phyloP scores from a whole-genome alignment of 2,797 vertebrate genomes.

The Melopsittacus undulatus region DNA sequence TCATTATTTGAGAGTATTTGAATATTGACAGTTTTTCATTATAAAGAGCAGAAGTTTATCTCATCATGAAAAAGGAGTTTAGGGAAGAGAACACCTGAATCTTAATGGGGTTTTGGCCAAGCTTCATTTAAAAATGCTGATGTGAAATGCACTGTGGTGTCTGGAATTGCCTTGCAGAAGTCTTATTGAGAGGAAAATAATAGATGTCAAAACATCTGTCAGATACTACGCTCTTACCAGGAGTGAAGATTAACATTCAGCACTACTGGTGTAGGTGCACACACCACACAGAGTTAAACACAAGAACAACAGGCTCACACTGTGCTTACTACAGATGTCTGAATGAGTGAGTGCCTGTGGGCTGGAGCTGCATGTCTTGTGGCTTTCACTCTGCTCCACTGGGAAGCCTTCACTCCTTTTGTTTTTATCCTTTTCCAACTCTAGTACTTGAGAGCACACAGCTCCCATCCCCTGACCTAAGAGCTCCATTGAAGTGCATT shows the following conservation, averaged over 20 bases:
- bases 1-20: neutral
- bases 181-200: neutral
- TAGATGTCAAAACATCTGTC: neutral
- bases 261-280: constrained; percentile 23
- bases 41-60: neutral
- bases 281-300: constrained; percentile 53
- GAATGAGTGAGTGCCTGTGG: constrained; percentile 54
- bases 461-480: constrained; percentile 71
- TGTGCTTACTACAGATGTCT: constrained; percentile 43
- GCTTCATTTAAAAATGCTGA: neutral
- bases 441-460: constrained; percentile 65
- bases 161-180: neutral
- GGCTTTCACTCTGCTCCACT: constrained; percentile 63
- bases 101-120: neutral
- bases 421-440: constrained; percentile 69
- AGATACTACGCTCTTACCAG: neutral
- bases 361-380: constrained; percentile 69
- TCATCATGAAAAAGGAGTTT: neutral
- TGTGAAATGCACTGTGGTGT: neutral
- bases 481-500: constrained; percentile 70
- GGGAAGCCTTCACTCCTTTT: constrained; percentile 67
- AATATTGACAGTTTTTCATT: neutral
- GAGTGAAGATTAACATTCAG: neutral
- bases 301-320: constrained; percentile 10
- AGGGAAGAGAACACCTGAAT: neutral